Conservation (phyloP, 2,113 vertebrate species). For the Crocuta crocuta region DNA sequence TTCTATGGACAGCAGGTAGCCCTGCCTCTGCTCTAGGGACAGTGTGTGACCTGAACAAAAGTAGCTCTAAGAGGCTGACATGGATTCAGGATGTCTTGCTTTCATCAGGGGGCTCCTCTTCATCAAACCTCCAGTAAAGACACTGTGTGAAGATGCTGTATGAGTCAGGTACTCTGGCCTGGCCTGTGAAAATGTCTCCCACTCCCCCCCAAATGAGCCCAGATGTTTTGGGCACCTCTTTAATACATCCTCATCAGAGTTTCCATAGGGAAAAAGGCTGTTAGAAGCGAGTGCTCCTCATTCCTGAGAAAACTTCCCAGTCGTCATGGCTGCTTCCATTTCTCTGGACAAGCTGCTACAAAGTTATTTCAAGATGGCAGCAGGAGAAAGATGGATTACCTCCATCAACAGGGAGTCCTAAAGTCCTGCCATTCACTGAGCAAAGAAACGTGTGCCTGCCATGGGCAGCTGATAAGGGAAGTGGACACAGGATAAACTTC, state of each 20-base stretch:
- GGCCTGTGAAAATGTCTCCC: background rate
- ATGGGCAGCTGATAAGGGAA: slow-evolving; percentile 83
- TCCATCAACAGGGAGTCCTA: slow-evolving; percentile 82
- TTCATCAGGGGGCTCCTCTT: background rate
- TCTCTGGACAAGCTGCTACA: background rate
- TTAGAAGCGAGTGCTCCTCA: background rate
- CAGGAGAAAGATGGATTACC: slow-evolving; percentile 81
- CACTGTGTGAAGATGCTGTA: background rate
- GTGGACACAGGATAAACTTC: slow-evolving; percentile 69
- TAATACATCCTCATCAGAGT: background rate
- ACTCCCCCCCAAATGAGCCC: background rate
- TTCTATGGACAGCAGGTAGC: background rate
- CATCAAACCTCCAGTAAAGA: background rate
- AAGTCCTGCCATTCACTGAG: slow-evolving; percentile 78
- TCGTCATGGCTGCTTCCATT: slow-evolving; percentile 67
- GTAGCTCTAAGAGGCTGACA: background rate
- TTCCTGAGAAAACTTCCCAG: background rate
- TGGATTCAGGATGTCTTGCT: background rate
- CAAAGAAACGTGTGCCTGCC: slow-evolving; percentile 79
- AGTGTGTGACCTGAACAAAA: background rate
- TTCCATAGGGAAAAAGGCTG: slow-evolving; percentile 34
- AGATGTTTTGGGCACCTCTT: background rate
- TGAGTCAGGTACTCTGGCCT: background rate
- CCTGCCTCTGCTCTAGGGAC: background rate
- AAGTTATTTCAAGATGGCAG: slow-evolving; percentile 74